Conservation (phyloP, 1,140 invertebrate genomes). For the Homalodisca vitripennis region DNA sequence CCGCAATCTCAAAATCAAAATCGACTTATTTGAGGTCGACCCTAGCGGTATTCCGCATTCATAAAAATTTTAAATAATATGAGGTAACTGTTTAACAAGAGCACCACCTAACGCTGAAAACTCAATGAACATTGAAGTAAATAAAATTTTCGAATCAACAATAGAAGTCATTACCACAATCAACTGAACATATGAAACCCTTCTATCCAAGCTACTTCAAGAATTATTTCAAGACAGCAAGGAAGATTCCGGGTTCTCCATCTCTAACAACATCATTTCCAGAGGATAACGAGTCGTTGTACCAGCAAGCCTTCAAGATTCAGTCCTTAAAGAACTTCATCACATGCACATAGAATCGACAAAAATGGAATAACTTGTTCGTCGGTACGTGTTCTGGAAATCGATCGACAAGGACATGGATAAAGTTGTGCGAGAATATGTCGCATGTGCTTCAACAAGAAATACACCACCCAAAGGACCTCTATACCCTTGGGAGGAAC, state of each 20-base stretch:
- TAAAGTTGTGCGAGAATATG: neutral
- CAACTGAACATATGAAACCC: too few relatives aligned
- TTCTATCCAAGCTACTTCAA: neutral
- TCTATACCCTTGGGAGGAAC: neutral
- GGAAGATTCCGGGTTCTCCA: neutral
- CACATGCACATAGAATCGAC: neutral
- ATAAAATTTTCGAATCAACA: too few relatives aligned
- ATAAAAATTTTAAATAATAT: too few relatives aligned
- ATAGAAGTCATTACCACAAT: too few relatives aligned
- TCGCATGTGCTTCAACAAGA: neutral
- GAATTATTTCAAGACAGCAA: neutral
- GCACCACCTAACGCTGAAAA: too few relatives aligned
- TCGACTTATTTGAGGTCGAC: constrained; percentile 28
- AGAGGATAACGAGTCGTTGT: neutral
- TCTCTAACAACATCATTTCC: neutral
- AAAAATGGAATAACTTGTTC: neutral
- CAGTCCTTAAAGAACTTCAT: constrained; percentile 6
- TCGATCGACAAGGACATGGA: neutral
- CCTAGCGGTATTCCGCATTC: too few relatives aligned
- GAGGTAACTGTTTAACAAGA: too few relatives aligned
- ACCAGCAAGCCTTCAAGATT: constrained; percentile 9
- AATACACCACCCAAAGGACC: neutral
- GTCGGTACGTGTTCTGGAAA: neutral
- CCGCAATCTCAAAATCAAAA: constrained; percentile 30
- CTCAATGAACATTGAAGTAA: too few relatives aligned